Evolutionary conservation across 2,797 vertebrate species (phyloP).

Genomic region (Echiichthys vipera): DNA sequence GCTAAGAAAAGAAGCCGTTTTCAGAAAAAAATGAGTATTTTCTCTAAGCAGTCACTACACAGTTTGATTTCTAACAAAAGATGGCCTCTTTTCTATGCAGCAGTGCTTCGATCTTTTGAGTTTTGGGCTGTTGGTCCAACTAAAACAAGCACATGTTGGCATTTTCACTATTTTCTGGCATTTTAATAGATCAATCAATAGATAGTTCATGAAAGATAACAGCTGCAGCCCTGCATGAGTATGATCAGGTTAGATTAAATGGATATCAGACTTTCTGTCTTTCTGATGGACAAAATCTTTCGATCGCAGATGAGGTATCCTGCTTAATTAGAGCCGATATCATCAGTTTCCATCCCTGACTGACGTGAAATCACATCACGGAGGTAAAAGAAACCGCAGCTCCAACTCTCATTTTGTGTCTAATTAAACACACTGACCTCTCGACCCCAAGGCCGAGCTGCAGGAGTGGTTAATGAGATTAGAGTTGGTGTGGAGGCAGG

Average conservation of each 20-base stretch:
- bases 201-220: not conserved
- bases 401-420: constrained; percentile 45
- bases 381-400: constrained; percentile 17
- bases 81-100: not conserved
- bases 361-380: not conserved
- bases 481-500: constrained; percentile 71
- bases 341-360: not conserved
- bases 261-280: too few relatives aligned
- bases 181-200: not conserved
- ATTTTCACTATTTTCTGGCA: not conserved
- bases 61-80: not conserved
- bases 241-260: not conserved
- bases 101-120: not conserved
- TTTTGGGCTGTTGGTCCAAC: not conserved
- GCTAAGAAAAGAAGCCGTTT: not conserved
- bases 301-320: not conserved
- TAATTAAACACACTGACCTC: constrained; percentile 58
- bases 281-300: too few relatives aligned
- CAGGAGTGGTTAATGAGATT: constrained; percentile 78
- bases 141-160: not conserved
- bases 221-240: not conserved
- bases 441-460: constrained; percentile 61
- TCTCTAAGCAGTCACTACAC: not conserved
- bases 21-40: not conserved
- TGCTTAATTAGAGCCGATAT: not conserved